Conservation (phyloP, 2,113 vertebrate genomes). For the Romanogobio albipinnatus region DNA sequence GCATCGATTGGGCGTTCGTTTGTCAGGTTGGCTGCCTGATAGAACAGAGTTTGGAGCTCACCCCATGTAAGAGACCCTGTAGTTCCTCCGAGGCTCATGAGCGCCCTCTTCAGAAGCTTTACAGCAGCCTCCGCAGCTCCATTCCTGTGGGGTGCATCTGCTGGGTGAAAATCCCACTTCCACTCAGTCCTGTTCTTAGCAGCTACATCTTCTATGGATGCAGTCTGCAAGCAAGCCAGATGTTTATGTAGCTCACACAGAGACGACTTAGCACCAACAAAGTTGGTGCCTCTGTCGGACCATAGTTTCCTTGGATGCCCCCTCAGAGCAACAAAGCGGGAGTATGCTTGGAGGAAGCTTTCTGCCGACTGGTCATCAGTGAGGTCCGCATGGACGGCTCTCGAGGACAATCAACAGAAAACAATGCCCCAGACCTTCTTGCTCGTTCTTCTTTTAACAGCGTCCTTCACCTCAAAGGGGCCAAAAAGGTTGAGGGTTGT, state of each 20-base stretch:
- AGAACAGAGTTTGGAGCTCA: conserved; percentile 40
- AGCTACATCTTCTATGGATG: conserved; percentile 15
- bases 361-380: too few species aligned
- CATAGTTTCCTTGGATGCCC: conserved; percentile 38
- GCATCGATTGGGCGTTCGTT: not conserved
- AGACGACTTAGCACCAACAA: not conserved
- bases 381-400: conserved; percentile 33
- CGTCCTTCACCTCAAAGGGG: conserved; percentile 23
- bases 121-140: conserved; percentile 30
- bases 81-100: conserved; percentile 25
- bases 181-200: conserved; percentile 20
- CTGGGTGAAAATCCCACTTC: conserved; percentile 23
- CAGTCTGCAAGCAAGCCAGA: not conserved
- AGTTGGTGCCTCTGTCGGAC: conserved; percentile 27
- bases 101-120: conserved; percentile 29
- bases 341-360: conserved; percentile 34
- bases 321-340: conserved; percentile 18
- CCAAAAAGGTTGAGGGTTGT: conserved; percentile 24
- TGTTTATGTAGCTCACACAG: not conserved
- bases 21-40: conserved; percentile 42
- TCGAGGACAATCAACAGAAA: conserved; percentile 35
- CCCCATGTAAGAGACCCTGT: conserved; percentile 32
- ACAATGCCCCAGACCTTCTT: conserved; percentile 43
- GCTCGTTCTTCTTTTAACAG: conserved; percentile 35
- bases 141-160: conserved; percentile 30